These are phyloP conservation scores for Megaceryle maxima DNA, from an alignment of 2,113 vertebrate species.

Conservation along the genomic window DNA sequence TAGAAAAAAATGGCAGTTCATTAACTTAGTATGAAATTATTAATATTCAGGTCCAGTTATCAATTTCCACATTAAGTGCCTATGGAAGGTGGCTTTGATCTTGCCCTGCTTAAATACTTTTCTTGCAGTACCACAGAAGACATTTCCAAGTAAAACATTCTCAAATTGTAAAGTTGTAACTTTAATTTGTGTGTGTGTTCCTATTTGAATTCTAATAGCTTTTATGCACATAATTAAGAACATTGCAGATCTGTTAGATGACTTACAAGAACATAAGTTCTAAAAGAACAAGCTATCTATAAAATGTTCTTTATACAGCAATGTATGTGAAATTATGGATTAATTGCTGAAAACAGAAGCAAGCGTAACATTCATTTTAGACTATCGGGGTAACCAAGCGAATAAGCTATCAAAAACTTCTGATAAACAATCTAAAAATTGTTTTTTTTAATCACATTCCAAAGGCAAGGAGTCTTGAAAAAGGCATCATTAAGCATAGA, in stretches of 20 bases:
- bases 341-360: neutral
- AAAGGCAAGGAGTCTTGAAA: neutral
- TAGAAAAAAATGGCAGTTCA: neutral
- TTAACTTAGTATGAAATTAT: neutral
- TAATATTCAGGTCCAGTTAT: neutral
- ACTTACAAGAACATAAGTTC: neutral
- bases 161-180: neutral
- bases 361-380: neutral
- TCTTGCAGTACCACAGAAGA: neutral
- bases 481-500: rapidly evolving
- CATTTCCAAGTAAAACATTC: neutral
- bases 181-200: neutral
- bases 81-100: neutral
- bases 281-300: neutral
- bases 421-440: neutral
- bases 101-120: neutral
- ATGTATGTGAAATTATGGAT: neutral
- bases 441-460: neutral
- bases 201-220: neutral
- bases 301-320: neutral
- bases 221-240: neutral
- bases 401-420: neutral
- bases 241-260: neutral
- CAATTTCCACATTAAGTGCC: neutral
- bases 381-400: neutral